phyloP scores from a whole-genome alignment of 2,113 vertebrate genomes.

The Fregetta grallaria region DNA sequence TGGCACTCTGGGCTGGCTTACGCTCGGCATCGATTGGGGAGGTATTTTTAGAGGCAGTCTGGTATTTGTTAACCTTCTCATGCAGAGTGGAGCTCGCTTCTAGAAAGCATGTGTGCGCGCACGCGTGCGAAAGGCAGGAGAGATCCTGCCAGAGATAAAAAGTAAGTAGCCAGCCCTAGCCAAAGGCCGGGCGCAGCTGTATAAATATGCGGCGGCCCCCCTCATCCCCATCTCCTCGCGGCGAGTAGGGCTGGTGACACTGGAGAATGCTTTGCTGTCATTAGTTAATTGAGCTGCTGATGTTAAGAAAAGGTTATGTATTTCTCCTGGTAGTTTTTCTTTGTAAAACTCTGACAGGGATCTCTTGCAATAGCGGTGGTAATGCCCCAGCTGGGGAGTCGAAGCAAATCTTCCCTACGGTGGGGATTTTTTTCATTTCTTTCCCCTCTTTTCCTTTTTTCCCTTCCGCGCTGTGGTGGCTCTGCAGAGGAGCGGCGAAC shows the following conservation, averaged over 20 bases:
- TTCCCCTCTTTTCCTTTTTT: neutral
- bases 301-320: constrained; percentile 76
- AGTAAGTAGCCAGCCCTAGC: constrained; percentile 38
- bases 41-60: constrained; percentile 59
- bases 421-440: neutral
- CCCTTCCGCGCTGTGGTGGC: accelerated
- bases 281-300: constrained; percentile 70
- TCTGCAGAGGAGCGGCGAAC: neutral
- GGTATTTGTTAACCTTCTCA: constrained; percentile 54
- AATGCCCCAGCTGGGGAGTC: constrained; percentile 4
- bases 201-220: constrained; percentile 25
- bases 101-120: constrained; percentile 15
- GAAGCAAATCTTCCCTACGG: constrained; percentile 12
- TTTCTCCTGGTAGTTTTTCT: constrained; percentile 71
- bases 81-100: constrained; percentile 18
- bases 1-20: constrained; percentile 5
- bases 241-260: constrained; percentile 52
- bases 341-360: constrained; percentile 59
- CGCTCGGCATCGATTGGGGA: constrained; percentile 9
- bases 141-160: constrained; percentile 67
- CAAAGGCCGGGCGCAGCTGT: constrained; percentile 56
- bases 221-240: neutral
- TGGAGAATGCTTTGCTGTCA: constrained; percentile 68
- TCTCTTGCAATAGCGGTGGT: constrained; percentile 43
- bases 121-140: constrained; percentile 12